These are phyloP conservation scores for Scarus forsteni DNA, from an alignment of 2,797 vertebrate genomes.

Conservation along the genomic window DNA sequence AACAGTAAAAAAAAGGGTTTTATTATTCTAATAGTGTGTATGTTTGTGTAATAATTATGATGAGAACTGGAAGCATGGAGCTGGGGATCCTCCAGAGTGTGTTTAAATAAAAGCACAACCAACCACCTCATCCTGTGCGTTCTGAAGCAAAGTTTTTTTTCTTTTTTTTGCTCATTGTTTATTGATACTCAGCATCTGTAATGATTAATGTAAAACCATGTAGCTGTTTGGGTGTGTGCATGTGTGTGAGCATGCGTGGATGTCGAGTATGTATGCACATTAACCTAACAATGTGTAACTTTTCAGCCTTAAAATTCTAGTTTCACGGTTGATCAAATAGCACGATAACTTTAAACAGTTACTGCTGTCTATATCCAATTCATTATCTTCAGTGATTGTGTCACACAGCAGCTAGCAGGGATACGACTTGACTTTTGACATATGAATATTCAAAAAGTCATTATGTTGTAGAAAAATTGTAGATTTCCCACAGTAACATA, in stretches of 20 bases:
- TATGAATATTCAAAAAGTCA: no score
- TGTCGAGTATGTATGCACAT: constrained; percentile 49
- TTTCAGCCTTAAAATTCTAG: no score
- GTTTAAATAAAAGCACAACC: constrained; percentile 78
- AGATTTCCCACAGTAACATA: no score
- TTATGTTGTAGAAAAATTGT: no score
- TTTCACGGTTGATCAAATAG: no score
- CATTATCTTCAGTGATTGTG: no score
- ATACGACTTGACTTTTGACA: no score
- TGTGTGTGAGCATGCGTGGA: constrained; percentile 58
- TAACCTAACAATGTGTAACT: background rate
- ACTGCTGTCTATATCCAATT: no score
- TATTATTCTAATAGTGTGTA: constrained; percentile 70
- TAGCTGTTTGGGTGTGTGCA: constrained; percentile 41
- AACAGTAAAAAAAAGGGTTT: constrained; percentile 65
- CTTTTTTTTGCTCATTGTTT: constrained; percentile 45
- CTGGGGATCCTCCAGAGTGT: constrained; percentile 67
- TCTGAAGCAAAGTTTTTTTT: constrained; percentile 62
- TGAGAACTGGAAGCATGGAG: constrained; percentile 89
- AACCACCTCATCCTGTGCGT: constrained; percentile 72
- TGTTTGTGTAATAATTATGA: constrained; percentile 82
- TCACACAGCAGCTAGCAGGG: no score
- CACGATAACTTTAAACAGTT: no score
- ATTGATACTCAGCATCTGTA: constrained; percentile 63
- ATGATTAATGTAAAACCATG: constrained; percentile 55